phyloP scores from a whole-genome alignment of 1,140 invertebrate species.

The Apis dorsata region DNA sequence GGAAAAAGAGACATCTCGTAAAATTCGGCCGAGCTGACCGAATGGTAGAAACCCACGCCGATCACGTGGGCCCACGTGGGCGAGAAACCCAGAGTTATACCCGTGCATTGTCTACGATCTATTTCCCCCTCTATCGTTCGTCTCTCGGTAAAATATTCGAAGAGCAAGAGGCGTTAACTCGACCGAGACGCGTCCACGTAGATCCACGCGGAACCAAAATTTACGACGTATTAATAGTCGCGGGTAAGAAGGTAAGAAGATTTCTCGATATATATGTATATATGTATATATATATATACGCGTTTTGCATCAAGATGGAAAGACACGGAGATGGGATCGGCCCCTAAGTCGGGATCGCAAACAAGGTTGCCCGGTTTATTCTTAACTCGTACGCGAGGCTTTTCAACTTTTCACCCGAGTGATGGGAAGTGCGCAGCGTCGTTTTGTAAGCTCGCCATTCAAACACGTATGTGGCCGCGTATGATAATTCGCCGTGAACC shows the following conservation, averaged over 20 bases:
- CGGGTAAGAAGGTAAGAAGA: not conserved
- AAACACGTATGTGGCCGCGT: slow-evolving; percentile 48
- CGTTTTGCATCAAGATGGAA: not conserved
- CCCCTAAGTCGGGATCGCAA: slow-evolving; percentile 27
- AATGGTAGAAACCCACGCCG: slow-evolving; percentile 44
- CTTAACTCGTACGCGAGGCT: slow-evolving; percentile 27
- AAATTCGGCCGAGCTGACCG: slow-evolving; percentile 57
- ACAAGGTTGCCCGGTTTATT: slow-evolving; percentile 8
- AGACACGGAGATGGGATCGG: slow-evolving; percentile 7
- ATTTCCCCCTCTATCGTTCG: slow-evolving; percentile 42
- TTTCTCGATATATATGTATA: not conserved
- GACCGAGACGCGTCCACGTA: slow-evolving; percentile 8
- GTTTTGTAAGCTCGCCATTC: slow-evolving; percentile 63
- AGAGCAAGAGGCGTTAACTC: slow-evolving; percentile 35
- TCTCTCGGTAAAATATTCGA: slow-evolving; percentile 53
- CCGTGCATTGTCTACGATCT: slow-evolving; percentile 55
- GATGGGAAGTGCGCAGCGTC: slow-evolving; percentile 40
- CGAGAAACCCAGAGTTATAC: slow-evolving; percentile 59
- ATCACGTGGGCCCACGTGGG: slow-evolving; percentile 55
- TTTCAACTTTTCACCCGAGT: slow-evolving; percentile 25
- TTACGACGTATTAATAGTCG: not conserved
- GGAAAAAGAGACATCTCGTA: slow-evolving; percentile 53
- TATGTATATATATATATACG: no score
- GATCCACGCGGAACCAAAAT: not conserved
- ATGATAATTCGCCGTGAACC: slow-evolving; percentile 65